Percentiles rank a stretch among this genome's conserved stretches.
Conservation (phyloP, 2,113 vertebrate species). For the Chauna torquata region DNA sequence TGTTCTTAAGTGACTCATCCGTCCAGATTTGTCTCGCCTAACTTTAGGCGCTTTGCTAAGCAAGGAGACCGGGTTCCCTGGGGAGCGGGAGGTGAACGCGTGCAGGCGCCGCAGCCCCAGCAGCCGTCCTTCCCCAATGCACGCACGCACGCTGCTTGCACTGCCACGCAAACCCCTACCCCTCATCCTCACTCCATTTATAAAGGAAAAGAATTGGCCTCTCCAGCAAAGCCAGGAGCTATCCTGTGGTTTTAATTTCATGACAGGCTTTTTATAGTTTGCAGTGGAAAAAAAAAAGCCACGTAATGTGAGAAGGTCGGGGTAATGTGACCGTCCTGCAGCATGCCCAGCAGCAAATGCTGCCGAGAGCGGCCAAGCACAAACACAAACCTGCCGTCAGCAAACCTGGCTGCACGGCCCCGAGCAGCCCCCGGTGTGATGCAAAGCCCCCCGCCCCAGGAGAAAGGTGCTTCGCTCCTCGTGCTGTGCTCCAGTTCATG, state of each 20-base stretch:
- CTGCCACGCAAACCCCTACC: neutral
- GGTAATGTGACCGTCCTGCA: neutral
- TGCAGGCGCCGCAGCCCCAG: neutral
- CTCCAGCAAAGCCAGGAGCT: neutral
- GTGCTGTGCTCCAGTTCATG: accelerated
- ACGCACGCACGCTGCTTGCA: accelerated
- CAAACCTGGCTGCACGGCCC: accelerated
- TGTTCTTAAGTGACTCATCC: neutral
- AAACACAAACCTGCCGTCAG: neutral
- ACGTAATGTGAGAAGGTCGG: conserved; percentile 25
- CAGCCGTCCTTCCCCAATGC: neutral
- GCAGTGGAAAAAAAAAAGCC: neutral
- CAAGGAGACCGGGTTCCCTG: neutral
- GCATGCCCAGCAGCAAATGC: neutral
- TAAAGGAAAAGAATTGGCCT: neutral
- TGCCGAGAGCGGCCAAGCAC: neutral
- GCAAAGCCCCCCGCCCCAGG: accelerated
- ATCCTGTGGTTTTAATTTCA: neutral
- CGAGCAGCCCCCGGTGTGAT: accelerated
- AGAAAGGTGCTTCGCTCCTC: neutral
- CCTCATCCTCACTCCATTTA: neutral
- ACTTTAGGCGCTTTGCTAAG: neutral
- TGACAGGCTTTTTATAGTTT: conserved; percentile 15
- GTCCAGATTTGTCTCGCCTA: neutral
- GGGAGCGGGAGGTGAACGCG: neutral